Base-by-base conservation (phyloP, 1,140 invertebrate species). In the Nylanderia fulva region DNA sequence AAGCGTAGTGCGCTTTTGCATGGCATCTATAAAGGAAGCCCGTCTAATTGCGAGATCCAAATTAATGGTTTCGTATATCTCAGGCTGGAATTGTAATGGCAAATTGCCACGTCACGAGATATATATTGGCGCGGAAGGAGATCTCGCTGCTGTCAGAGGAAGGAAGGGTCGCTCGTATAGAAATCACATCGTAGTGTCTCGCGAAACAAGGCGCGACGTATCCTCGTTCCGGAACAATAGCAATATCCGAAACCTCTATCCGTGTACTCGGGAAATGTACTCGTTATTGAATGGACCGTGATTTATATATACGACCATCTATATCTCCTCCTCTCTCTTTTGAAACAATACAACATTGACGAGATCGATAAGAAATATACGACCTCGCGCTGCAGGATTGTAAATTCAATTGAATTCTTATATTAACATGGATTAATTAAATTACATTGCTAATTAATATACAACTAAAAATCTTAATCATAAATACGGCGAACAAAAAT, bases 201-300 rank as follows among this genome's bases (percentile, higher is more conserved):
- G 77, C 66, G 66, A 82, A 82, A 82, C 24, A 33, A 58, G 66
- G 36, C 66, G n/a, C 66, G 77, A 58, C 77, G 58, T 39, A 82
- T 82, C 39, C 66, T 15, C 36, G 52, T 60, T 83, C 48, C 42
- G 21, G 42, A 29, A 69, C 76, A 69, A 82, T 82, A 52, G 66
- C 21, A 63, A 75, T 15, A 82, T 85, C 84, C 54, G 79, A 86
- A 69, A 82, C 24, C 21, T n/a, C n/a, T n/a, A 24, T n/a, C 48
- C 24, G 13, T 24, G 13, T 58, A 63, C 2, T n/a, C 63, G 36
- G 27, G 45, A 48, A 45, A 42, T 27, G 63, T 29, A 56, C 52
- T 58, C 52, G 77, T 71, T 56, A 71, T 80, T 72, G 66, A 82
- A 72, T 56, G 24, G 1, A 21, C 0, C 8, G n/a, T 66, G 33